phyloP scores from a whole-genome alignment of 2,797 vertebrate species.

The Tiaroga cobitis region DNA sequence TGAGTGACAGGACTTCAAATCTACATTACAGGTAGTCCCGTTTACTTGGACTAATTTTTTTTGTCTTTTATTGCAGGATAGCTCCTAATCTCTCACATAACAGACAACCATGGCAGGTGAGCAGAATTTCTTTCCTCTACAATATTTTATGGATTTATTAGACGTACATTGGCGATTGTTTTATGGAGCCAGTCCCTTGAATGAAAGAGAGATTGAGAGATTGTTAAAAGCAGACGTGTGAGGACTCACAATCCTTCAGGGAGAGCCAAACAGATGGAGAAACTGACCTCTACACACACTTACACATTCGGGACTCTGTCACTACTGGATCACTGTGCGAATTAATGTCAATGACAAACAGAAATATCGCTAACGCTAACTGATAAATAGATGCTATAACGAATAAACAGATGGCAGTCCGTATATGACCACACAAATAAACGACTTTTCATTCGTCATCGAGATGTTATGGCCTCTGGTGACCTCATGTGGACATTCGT shows the following conservation, averaged over 20 bases:
- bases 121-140: slow-evolving; percentile 14
- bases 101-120: slow-evolving; percentile 80
- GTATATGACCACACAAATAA: neutral
- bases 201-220: neutral
- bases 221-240: neutral
- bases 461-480: slow-evolving; percentile 51
- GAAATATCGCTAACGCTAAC: neutral
- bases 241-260: neutral
- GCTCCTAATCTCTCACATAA: slow-evolving; percentile 60
- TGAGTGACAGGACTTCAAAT: neutral
- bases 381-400: neutral
- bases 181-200: neutral
- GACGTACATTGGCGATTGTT: neutral
- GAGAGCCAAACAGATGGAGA: neutral
- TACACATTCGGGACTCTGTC: neutral
- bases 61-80: slow-evolving; percentile 61
- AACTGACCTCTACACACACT: slow-evolving; percentile 9
- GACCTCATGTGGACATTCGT: slow-evolving; percentile 65
- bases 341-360: neutral
- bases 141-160: neutral
- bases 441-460: neutral
- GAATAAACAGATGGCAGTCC: neutral
- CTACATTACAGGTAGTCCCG: neutral
- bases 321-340: neutral
- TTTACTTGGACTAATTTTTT: neutral